Percentiles rank a stretch among this genome's conserved stretches.
phyloP scores from a whole-genome alignment of 2,113 vertebrate species.

The Dolichallabes microphthalmus region DNA sequence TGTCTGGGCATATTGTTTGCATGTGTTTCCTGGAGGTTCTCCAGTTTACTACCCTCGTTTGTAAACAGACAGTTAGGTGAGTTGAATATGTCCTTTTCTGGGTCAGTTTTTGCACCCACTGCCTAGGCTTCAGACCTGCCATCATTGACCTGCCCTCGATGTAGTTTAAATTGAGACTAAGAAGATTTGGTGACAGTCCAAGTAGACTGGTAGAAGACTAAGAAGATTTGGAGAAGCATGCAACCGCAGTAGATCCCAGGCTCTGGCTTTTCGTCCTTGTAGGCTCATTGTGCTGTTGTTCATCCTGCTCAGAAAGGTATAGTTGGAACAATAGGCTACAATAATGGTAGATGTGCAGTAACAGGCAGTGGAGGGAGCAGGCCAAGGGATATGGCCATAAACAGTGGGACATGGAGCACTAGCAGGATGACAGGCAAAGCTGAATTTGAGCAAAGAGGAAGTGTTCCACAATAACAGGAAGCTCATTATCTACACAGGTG shows the following conservation, averaged over 20 bases:
- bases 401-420: constrained; percentile 13
- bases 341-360: constrained; percentile 24
- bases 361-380: constrained; percentile 27
- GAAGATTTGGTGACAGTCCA: constrained; percentile 20
- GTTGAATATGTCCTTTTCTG: not conserved
- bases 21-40: too few relatives aligned
- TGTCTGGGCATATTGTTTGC: not conserved
- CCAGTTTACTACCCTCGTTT: not conserved
- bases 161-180: constrained; percentile 1
- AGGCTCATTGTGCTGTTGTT: constrained; percentile 21
- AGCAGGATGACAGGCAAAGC: constrained; percentile 40
- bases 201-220: not conserved
- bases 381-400: constrained; percentile 1
- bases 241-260: constrained; percentile 15
- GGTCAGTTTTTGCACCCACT: not conserved
- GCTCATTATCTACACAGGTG: constrained; percentile 46
- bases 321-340: constrained; percentile 31
- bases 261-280: constrained; percentile 10
- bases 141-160: not conserved
- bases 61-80: not conserved
- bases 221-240: not conserved
- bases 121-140: not conserved
- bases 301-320: constrained; percentile 12
- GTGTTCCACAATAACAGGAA: constrained; percentile 50
- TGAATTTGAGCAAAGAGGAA: constrained; percentile 46